Percentiles rank a stretch among this genome's conserved stretches.
These are phyloP conservation scores for Philotrypesis tridentata DNA, from an alignment of 1,140 invertebrate genomes.

Conservation along the genomic window DNA sequence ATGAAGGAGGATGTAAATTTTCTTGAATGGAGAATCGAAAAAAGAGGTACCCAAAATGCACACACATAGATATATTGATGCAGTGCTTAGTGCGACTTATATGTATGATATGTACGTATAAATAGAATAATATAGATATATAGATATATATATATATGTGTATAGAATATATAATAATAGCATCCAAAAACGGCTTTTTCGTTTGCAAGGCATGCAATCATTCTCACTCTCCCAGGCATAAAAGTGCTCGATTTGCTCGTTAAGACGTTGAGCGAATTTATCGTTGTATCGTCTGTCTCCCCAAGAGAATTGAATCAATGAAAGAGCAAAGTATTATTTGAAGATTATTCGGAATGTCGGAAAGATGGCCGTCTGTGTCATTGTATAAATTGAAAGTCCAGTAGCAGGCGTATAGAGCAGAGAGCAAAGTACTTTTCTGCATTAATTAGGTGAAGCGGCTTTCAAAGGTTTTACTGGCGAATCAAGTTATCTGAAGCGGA, in stretches of 20 bases:
- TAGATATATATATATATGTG: conserved; percentile 62
- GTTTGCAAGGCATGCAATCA: conserved; percentile 74
- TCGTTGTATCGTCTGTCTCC: neutral
- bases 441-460: neutral
- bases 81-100: conserved; percentile 74
- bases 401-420: neutral
- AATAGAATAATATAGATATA: conserved; percentile 65
- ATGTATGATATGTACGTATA: conserved; percentile 69
- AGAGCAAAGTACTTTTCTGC: conserved; percentile 11
- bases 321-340: neutral
- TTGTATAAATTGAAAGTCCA: neutral
- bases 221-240: conserved; percentile 74
- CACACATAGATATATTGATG: conserved; percentile 71
- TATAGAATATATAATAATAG: conserved; percentile 69
- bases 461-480: conserved; percentile 2
- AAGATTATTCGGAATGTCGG: neutral
- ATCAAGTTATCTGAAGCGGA: conserved; percentile 55
- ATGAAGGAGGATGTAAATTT: neutral
- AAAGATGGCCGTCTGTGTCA: neutral
- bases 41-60: conserved; percentile 73
- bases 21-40: conserved; percentile 62
- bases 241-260: conserved; percentile 47
- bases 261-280: neutral
- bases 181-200: conserved; percentile 72
- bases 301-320: neutral